Evolutionary conservation across 2,797 vertebrate genomes (phyloP), one percentile per base, ranked within the genome.

Genomic region (Myotis pilosus): DNA sequence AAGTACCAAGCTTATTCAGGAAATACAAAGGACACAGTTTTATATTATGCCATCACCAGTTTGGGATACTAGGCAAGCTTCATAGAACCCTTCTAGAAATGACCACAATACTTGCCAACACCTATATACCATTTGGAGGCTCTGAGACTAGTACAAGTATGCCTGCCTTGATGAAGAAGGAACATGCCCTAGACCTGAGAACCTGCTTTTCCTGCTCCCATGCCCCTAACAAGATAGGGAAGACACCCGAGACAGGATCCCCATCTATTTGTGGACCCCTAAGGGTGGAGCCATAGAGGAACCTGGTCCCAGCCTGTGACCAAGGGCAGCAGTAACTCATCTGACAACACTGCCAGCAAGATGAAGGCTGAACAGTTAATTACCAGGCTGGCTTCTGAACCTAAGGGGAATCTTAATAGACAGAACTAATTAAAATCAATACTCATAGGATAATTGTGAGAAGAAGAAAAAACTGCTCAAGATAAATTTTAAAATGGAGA

Each of bases 391-490:
- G 5, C 69, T 69, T 88, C 38, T 95, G 79, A 89, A 95, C 95
- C 94, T 91, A 83, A 94, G 89, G 87, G 94, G 93, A 95, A 53
- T 94, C 78, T 95, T 95, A 93, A 95, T 94, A 97, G 95, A 95
- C 93, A 97, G 94, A 84, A 94, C 90, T 81, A 95, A 97, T 96
- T 30, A 84, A 87, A 94, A 97, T 84, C 93, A 87, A 94, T 78
- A 41, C 71, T 12, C 11, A 88, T 79, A 36, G 2, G 88, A 2
- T 80, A 74, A 78, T 75, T 81, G 2, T 76, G 25, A 94, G 68
- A 92, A 83, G 8, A 28, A 25, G 6, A 66, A 17, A 30, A 79
- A 94, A 75, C 12, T 30, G 1, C 15, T 23, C 0, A 9, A 88
- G 2, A 7, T 64, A 57, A 78, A 92, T 92, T 94, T 11, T 75